Evolutionary conservation across 2,888 invertebrate species (phyloP).

Genomic region (Tetrapedia diversipes): DNA sequence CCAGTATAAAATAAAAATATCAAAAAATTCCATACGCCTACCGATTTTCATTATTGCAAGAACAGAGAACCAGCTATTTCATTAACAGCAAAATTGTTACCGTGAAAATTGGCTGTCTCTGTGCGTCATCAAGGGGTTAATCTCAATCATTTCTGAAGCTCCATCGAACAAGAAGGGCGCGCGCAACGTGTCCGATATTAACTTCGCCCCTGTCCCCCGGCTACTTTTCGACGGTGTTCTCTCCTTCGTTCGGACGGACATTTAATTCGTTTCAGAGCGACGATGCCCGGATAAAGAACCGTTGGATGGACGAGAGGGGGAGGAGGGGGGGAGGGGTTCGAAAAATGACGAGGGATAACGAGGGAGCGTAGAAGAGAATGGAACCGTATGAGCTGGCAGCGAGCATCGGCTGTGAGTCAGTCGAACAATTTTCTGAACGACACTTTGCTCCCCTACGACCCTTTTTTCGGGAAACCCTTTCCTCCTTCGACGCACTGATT

Average conservation of each 20-base stretch:
- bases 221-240: slow-evolving; percentile 20
- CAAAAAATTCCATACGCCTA: too few species aligned
- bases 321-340: slow-evolving; percentile 55
- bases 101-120: too few species aligned
- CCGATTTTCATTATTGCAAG: too few species aligned
- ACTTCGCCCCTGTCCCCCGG: neutral
- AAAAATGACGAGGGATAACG: slow-evolving; percentile 60
- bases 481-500: neutral
- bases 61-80: too few species aligned
- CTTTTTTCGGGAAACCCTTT: slow-evolving; percentile 22
- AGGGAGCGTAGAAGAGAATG: slow-evolving; percentile 43
- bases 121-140: too few species aligned
- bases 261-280: slow-evolving; percentile 62
- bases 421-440: slow-evolving; percentile 58
- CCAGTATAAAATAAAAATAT: too few species aligned
- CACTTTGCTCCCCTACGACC: slow-evolving; percentile 27
- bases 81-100: too few species aligned
- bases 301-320: too few species aligned
- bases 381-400: slow-evolving; percentile 57
- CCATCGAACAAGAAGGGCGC: neutral
- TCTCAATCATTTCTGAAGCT: neutral
- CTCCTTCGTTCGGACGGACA: neutral
- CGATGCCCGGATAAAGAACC: slow-evolving; percentile 59
- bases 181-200: neutral
- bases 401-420: slow-evolving; percentile 63